These are phyloP conservation scores for Nomada hirtipes DNA, from an alignment of 2,888 invertebrate genomes.

Conservation along the genomic window DNA sequence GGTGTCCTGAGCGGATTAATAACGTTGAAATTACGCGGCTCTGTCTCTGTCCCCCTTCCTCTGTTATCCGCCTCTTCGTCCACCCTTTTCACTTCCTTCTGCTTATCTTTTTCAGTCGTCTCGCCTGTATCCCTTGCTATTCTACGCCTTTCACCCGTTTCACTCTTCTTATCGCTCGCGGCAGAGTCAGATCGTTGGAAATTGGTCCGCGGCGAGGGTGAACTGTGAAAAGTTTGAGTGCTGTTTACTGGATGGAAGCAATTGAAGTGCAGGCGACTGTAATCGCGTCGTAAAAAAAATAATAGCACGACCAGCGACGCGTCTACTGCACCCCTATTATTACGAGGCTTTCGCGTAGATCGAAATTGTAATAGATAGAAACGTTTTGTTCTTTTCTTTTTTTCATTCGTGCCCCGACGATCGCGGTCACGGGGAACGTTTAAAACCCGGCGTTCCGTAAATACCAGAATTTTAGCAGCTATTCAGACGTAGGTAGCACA, in stretches of 20 bases:
- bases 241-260: conserved; percentile 37
- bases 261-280: conserved; percentile 55
- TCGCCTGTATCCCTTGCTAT: conserved; percentile 4
- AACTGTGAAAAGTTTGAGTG: conserved; percentile 29
- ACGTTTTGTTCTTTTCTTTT: conserved; percentile 11
- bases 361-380: conserved; percentile 47
- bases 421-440: conserved; percentile 5
- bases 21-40: conserved; percentile 65
- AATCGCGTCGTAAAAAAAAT: conserved; percentile 65
- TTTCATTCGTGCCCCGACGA: background rate
- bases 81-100: background rate
- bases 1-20: conserved; percentile 62
- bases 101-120: conserved; percentile 2
- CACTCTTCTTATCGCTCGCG: conserved; percentile 35
- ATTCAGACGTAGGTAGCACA: conserved; percentile 3
- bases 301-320: conserved; percentile 64
- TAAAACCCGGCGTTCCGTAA: conserved; percentile 22
- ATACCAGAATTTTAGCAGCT: conserved; percentile 18
- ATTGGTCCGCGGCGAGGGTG: conserved; percentile 44
- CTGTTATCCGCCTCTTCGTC: conserved; percentile 29
- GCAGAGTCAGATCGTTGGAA: conserved; percentile 59
- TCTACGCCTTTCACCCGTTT: background rate
- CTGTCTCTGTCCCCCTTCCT: conserved; percentile 23
- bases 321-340: conserved; percentile 31
- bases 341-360: conserved; percentile 32